phyloP scores from a whole-genome alignment of 2,888 invertebrate genomes.

The Lymantria monacha region DNA sequence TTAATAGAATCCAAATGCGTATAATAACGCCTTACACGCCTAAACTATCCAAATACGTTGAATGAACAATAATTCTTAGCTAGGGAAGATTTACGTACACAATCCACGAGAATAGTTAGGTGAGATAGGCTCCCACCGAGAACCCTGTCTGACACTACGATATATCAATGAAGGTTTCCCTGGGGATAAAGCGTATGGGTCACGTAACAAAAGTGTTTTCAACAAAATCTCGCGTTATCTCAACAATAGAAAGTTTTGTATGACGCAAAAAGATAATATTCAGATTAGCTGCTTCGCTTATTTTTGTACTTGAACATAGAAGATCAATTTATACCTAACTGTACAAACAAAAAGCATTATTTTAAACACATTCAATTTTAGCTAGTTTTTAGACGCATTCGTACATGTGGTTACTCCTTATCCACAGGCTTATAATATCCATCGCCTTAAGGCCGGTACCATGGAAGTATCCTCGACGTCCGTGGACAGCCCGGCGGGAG shows the following conservation, averaged over 20 bases:
- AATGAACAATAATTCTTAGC: constrained; percentile 62
- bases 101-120: constrained; percentile 51
- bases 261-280: constrained; percentile 17
- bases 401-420: too few species aligned
- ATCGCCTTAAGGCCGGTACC: too few species aligned
- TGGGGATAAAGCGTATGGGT: constrained; percentile 61
- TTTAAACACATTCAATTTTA: too few species aligned
- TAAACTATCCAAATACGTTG: constrained; percentile 48
- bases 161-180: constrained; percentile 61
- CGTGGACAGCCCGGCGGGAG: too few species aligned
- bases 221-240: constrained; percentile 58
- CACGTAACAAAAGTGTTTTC: constrained; percentile 71
- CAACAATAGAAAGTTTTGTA: constrained; percentile 36
- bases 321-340: too few species aligned
- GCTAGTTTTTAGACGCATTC: too few species aligned
- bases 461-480: too few species aligned
- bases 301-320: too few species aligned
- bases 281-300: constrained; percentile 6
- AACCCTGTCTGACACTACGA: constrained; percentile 45
- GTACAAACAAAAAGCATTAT: too few species aligned
- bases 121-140: constrained; percentile 43
- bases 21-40: neutral
- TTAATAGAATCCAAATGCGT: neutral
- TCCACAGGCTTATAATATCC: too few species aligned
- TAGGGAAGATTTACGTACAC: constrained; percentile 52